Base-by-base conservation (phyloP, 2,797 vertebrate species). In the Pipistrellus pipistrellus region DNA sequence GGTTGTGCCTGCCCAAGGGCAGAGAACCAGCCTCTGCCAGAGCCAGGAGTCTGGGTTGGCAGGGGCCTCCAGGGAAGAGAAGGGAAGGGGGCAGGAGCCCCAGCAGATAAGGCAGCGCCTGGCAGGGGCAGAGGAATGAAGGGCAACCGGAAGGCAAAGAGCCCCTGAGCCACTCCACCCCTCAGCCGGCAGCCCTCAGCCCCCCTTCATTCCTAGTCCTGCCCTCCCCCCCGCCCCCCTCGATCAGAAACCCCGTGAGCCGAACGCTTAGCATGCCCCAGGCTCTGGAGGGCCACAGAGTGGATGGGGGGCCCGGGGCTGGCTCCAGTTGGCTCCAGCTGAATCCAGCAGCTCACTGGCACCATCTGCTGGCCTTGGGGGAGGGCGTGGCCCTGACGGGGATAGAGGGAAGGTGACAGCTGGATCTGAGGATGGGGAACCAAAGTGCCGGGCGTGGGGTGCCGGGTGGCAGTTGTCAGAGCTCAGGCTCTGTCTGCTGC, bases 11-110 rank as follows among this genome's bases (percentile, higher is more conserved):
- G 96, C 95, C 93, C 89, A 81, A 62, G 92, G 90, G 72, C 72
- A 96, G 90, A 92, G 76, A 96, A 93, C 85, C 90, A 95, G 88
- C 80, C 48, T 95, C 91, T 95, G 85, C 92, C 85, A 97, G 92
- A 96, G 83, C 88, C 93, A 81, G 80, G 78, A 95, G 72, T 93
- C 96, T 94, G 81, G 91, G 71, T 51, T 97, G 92, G 78, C 89
- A 92, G 85, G 75, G 85, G 38, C 91, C 90, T 93, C 82, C 55
- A 44, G 46, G 85, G 72, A 81, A 91, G 55, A 91, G 77, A 76
- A 84, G 32, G 53, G 76, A 66, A 75, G 59, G 9, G 44, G 75
- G 83, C 88, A 86, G 90, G 78, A 88, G 71, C 68, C 53, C n/a
- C n/a, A 38, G 72, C 17, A 78, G 94, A 86, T 95, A 97, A 97